Evolutionary conservation across 2,113 vertebrate species (phyloP), one percentile per base, ranked within the genome.

Genomic region (Cromileptes altivelis): DNA sequence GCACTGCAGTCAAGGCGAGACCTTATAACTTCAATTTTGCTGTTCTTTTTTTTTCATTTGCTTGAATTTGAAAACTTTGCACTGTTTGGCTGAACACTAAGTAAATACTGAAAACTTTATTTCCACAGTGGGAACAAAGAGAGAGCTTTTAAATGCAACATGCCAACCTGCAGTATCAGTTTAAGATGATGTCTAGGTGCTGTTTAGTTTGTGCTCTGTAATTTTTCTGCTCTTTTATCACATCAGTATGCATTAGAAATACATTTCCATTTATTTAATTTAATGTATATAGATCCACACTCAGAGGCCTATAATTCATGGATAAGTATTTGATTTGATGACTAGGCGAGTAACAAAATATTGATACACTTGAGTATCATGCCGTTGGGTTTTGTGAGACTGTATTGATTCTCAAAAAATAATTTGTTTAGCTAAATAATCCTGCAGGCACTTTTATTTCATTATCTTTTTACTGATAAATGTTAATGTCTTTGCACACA

Each of bases 1-100:
- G 49, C 58, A 53, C 53, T 60, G 58, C 53, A 62, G 84, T 78
- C 13, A 40, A 75, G 50, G 30, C 25, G 25, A 30, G 70, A 71
- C 72, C 76, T 69, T 50, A 42, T 40, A 78, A 81, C 67, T 75
- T 80, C 21, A 64, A 23, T 70, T 27, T n/a, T 57, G 49, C 63
- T 64, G 4, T 19, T 64, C 70, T 47, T 45, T 49, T 25, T n/a
- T 53, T 42, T 64, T 53, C 19, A 67, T 53, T 71, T 23, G 30
- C 30, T 27, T 72, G 47, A 71, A 73, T 69, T 45, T 45, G 30
- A 13, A 85, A 86, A 85, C 17, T 79, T 72, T 81, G 33, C 33
- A n/a, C 60, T 62, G 13, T 69, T 79, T 80, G 70, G 53, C 77
- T 67, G 52, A 61, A 3, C 52, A 13, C 42, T 72, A 60, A 63